phyloP scores from a whole-genome alignment of 2,888 invertebrate species.

The Byasa hedistus region DNA sequence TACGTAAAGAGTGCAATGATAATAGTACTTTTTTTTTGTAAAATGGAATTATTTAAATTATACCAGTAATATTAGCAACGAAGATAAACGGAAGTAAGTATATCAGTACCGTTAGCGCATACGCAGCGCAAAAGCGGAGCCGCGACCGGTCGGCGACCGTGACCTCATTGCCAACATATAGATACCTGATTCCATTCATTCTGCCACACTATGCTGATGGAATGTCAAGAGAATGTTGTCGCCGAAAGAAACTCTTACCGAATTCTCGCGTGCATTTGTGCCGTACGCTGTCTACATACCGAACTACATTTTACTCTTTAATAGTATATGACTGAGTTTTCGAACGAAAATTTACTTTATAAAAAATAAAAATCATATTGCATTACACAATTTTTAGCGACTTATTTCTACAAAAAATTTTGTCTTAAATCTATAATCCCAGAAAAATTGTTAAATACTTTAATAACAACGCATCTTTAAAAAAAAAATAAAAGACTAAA shows the following conservation, averaged over 20 bases:
- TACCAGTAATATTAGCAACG: neutral
- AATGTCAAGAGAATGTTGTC: constrained; percentile 58
- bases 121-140: constrained; percentile 36
- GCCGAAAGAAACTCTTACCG: constrained; percentile 49
- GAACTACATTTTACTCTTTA: constrained; percentile 1
- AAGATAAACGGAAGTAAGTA: constrained; percentile 38
- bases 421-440: neutral
- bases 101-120: constrained; percentile 38
- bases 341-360: neutral
- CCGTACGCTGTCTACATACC: constrained; percentile 32
- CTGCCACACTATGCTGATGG: constrained; percentile 53
- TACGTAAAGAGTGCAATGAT: too few species aligned
- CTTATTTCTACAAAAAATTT: neutral
- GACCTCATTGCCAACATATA: constrained; percentile 70
- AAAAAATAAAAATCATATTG: too few species aligned
- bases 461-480: too few species aligned
- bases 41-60: neutral
- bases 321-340: neutral
- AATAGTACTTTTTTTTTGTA: too few species aligned
- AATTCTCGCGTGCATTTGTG: constrained; percentile 25
- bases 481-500: too few species aligned
- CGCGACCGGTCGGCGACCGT: constrained; percentile 56
- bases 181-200: constrained; percentile 49
- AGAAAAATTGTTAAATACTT: too few species aligned
- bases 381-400: too few species aligned